Base-by-base conservation (phyloP, 92 coral and sea anemone species). In the Umimayanthus kanabou region DNA sequence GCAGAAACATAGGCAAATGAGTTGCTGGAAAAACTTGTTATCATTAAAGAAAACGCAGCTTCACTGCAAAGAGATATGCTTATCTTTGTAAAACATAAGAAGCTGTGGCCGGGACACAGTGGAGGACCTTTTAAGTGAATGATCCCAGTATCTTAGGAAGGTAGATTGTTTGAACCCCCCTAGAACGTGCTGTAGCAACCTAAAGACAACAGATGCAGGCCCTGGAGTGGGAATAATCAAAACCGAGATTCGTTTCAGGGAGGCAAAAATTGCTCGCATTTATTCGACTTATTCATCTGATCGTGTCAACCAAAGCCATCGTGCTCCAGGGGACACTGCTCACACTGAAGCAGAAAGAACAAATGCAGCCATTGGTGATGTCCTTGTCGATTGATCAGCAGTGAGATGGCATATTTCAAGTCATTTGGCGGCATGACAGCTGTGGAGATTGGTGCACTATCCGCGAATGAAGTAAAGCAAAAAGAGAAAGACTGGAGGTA, bases 321-420 rank as follows among this genome's bases (percentile, higher is more conserved):
- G 50, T 47, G 88, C 88, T 33, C 88, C 88, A 43, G 88, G 82
- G 11, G 82, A 85, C 82, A 43, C 85, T 37, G 43, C 85, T 20
- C 79, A 87, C 69, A 79, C 79, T 47, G 85, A 79, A 42, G 49
- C 85, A 15, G 90, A 87, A 47, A 47, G 50, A 0, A 47, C 50
- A 7, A 47, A 7, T 8, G 50, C 50, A 47, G 50, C 50, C 50
- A 70, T 61, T 10, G 93, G 88, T 11, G 91, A 88, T 91, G 88
- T 91, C 85, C 80, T 90, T n/a, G 88, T 87, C 26, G 88, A 88
- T 81, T 85, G 90, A 55, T 69, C 88, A 13, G 84, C 85, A 49
- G 76, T 87, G 66, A 87, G 72, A 87, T 90, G 90, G 90, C 75
- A 88, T 88, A 88, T 77, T 91, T 76, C 49, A 78, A 77, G 87